Percentiles rank a stretch among this genome's conserved stretches.
Conservation (phyloP, 2,888 invertebrate species). For the Rhagophthalmus giganteus region DNA sequence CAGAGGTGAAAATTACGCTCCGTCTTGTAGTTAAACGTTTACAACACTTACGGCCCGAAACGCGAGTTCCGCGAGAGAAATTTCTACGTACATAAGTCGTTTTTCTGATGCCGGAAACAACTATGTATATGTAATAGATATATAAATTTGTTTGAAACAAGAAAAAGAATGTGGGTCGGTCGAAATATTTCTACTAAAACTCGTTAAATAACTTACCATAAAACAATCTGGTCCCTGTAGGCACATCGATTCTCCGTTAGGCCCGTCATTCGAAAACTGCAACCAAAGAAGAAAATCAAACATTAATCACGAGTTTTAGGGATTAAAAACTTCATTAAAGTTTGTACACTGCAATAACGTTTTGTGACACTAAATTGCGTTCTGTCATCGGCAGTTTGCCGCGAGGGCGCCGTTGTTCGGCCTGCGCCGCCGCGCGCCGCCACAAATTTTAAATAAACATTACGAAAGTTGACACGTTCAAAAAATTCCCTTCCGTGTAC, state of each 20-base stretch:
- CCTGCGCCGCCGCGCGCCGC: too few relatives aligned
- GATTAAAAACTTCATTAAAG: slow-evolving; percentile 40
- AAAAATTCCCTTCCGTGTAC: too few relatives aligned
- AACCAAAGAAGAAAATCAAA: slow-evolving; percentile 42
- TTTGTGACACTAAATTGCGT: slow-evolving; percentile 18
- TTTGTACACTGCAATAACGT: slow-evolving; percentile 39
- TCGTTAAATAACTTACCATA: slow-evolving; percentile 72
- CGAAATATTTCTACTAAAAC: too few relatives aligned
- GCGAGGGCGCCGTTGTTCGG: too few relatives aligned
- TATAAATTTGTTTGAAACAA: too few relatives aligned
- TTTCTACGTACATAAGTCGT: too few relatives aligned
- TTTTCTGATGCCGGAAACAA: too few relatives aligned
- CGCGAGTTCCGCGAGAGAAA: slow-evolving; percentile 16
- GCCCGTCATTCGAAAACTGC: slow-evolving; percentile 67
- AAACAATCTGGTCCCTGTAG: slow-evolving; percentile 72
- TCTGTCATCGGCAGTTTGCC: slow-evolving; percentile 19
- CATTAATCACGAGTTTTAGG: slow-evolving; percentile 37
- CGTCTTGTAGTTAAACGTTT: slow-evolving; percentile 35
- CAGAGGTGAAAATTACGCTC: slow-evolving; percentile 47
- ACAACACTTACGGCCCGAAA: slow-evolving; percentile 18
- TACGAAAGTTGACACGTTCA: too few relatives aligned
- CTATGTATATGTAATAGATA: too few relatives aligned
- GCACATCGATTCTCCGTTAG: slow-evolving; percentile 67
- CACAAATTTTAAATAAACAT: too few relatives aligned
- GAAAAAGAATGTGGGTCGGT: too few relatives aligned